Evolutionary conservation across 2,113 vertebrate species (phyloP), one percentile per base, ranked within the genome.

Genomic region (Syngnathoides biaculeatus): DNA sequence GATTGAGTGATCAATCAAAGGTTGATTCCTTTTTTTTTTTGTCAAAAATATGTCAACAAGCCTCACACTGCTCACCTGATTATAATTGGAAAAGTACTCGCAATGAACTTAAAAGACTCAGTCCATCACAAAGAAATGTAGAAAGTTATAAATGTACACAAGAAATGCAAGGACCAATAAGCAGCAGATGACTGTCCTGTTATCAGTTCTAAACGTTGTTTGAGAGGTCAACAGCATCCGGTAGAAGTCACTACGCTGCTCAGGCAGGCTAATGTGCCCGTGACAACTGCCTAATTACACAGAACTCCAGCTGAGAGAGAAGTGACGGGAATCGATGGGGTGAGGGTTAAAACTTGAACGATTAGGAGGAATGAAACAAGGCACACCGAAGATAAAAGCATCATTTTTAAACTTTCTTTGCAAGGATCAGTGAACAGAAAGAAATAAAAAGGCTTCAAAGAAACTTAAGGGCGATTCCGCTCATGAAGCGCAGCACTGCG

Each of bases 231-330:
- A 69, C 68, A 71, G 67, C 67, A 47, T 69, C 78, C 85, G 83
- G 78, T 78, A 82, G 47, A 78, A 89, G 86, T 82, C 72, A 40
- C 83, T 78, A 68, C 67, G 39, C 83, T 75, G 80, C 83, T 91
- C 86, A 92, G 89, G 82, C 81, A 56, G 78, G 80, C 81, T 91
- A 91, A 93, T 90, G 84, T 89, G 87, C 84, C 86, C 84, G 91
- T 87, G 81, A 92, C 89, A 91, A 88, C 89, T 88, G 60, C 81
- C 86, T 87, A 93, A 90, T 92, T 90, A 89, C 81, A 81, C 69
- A 71, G 72, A 73, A 69, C 79, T 84, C 91, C 86, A 69, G 79
- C 85, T 76, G 89, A 75, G 86, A 79, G 77, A 50, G 24, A 55
- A 68, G 39, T 42, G 74, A 39, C 50, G 72, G 64, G 71, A 55